Evolutionary conservation across 2,888 invertebrate species (phyloP), one percentile per base, ranked within the genome.

Genomic region (Choreutis nemorana): DNA sequence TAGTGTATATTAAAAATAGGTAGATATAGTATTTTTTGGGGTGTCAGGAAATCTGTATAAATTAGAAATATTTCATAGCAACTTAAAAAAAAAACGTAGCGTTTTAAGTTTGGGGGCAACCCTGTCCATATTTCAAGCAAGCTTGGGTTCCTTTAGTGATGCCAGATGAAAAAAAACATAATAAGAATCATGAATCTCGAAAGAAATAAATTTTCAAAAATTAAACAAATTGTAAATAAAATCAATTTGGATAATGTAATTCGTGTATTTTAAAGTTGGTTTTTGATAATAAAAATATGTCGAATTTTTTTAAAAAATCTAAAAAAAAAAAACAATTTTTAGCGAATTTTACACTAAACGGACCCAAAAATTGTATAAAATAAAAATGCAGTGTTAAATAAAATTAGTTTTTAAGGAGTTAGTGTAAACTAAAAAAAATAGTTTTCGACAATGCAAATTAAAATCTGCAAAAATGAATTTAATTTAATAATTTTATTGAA

Each of bases 21-120:
- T 10, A 18, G 8, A 14, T 27, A n/a, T n/a, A n/a, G n/a, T 61
- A 59, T 55, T 61, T 63, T 51, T 56, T 51, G 54, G 67, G 75
- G 73, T 75, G 72, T 73, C 72, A 66, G 75, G 72, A 55, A 72
- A 61, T 55, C 45, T 75, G 73, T 75, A 75, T 67, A 75, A 77
- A 73, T 63, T 75, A 71, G 70, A 42, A 53, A 50, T 64, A 62
- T 58, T 62, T 63, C 58, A 57, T 66, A 63, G 70, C 60, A 58
- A 65, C 59, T 65, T 61, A 54, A n/a, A n/a, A 13, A 53, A 55
- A 55, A 50, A 52, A 47, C 55, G 52, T 68, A 65, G 63, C 36
- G n/a, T 42, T 33, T 52, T 65, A 64, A 65, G 65, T 59, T 57
- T 41, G 51, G 58, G 58, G 52, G 54, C 46, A 34, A 60, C 56